These are phyloP conservation scores for Brachyptera risi DNA, from an alignment of 2,888 invertebrate genomes.

Conservation along the genomic window DNA sequence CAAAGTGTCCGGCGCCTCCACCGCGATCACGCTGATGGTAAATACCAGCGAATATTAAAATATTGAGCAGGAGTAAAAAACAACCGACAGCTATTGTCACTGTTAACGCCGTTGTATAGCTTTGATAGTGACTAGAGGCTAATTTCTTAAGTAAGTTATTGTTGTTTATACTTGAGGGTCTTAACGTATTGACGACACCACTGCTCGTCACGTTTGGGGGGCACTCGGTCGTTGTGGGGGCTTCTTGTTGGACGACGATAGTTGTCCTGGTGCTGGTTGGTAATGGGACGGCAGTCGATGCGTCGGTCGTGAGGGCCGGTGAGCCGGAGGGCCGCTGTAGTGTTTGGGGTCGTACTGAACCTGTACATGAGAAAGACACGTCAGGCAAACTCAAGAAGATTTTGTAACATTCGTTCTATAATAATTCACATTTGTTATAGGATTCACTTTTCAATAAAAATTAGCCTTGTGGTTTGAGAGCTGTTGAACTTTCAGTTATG, in stretches of 20 bases:
- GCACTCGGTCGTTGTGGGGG: constrained; percentile 62
- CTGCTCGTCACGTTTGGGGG: constrained; percentile 58
- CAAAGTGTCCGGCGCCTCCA: constrained; percentile 46
- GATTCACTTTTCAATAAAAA: too few species aligned
- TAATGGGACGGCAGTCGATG: constrained; percentile 45
- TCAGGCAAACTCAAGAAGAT: too few species aligned
- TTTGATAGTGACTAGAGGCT: constrained; percentile 80
- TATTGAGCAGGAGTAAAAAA: constrained; percentile 73
- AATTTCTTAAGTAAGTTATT: constrained; percentile 68
- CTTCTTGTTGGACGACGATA: constrained; percentile 45
- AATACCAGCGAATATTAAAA: constrained; percentile 83
- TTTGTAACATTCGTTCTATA: too few species aligned
- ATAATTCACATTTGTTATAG: too few species aligned
- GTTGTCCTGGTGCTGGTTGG: constrained; percentile 39
- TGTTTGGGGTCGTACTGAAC: constrained; percentile 71
- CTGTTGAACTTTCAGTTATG: too few species aligned
- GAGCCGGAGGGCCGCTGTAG: constrained; percentile 59
- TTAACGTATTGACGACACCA: constrained; percentile 25
- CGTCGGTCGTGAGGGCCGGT: constrained; percentile 47
- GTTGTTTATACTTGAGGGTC: constrained; percentile 44
- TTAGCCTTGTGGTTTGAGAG: too few species aligned
- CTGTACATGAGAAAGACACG: too few species aligned
- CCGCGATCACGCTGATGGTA: constrained; percentile 72
- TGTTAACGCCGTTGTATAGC: constrained; percentile 82
- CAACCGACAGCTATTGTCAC: constrained; percentile 85